Evolutionary conservation across 2,888 invertebrate genomes (phyloP).

Genomic region (Cyrtodaria siliqua): DNA sequence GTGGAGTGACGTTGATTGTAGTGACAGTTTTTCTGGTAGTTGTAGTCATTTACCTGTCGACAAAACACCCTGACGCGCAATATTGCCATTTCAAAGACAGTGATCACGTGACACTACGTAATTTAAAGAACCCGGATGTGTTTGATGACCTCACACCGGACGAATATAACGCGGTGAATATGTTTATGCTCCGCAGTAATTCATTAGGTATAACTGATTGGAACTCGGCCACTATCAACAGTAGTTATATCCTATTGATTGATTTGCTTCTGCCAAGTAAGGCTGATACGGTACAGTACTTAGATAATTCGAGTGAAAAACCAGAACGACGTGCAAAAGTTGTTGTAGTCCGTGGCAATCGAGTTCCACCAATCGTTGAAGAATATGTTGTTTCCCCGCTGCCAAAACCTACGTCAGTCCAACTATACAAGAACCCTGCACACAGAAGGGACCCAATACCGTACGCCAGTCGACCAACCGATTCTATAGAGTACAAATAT

Average conservation of each 20-base stretch:
- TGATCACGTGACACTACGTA: slow-evolving; percentile 52
- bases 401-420: slow-evolving; percentile 62
- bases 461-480: slow-evolving; percentile 69
- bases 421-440: slow-evolving; percentile 60
- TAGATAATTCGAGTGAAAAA: slow-evolving; percentile 51
- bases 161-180: slow-evolving; percentile 66
- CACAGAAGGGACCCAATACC: slow-evolving; percentile 69
- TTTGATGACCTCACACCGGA: slow-evolving; percentile 74
- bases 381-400: slow-evolving; percentile 79
- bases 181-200: slow-evolving; percentile 62
- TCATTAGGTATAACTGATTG: slow-evolving; percentile 54
- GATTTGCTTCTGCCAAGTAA: slow-evolving; percentile 73
- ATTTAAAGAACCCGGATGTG: slow-evolving; percentile 67
- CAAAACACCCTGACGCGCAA: slow-evolving; percentile 51
- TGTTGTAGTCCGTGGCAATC: slow-evolving; percentile 73
- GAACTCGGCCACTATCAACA: slow-evolving; percentile 56
- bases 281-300: slow-evolving; percentile 62
- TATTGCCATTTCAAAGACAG: slow-evolving; percentile 26
- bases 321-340: slow-evolving; percentile 73
- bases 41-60: slow-evolving; percentile 40
- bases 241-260: slow-evolving; percentile 72
- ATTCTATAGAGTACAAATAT: slow-evolving; percentile 64
- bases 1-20: slow-evolving; percentile 4
- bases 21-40: slow-evolving; percentile 27
- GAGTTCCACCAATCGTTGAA: slow-evolving; percentile 71